Percentiles rank a stretch among this genome's conserved stretches.
Evolutionary conservation across 2,888 invertebrate genomes (phyloP).

Genomic region (Catocala sponsa): DNA sequence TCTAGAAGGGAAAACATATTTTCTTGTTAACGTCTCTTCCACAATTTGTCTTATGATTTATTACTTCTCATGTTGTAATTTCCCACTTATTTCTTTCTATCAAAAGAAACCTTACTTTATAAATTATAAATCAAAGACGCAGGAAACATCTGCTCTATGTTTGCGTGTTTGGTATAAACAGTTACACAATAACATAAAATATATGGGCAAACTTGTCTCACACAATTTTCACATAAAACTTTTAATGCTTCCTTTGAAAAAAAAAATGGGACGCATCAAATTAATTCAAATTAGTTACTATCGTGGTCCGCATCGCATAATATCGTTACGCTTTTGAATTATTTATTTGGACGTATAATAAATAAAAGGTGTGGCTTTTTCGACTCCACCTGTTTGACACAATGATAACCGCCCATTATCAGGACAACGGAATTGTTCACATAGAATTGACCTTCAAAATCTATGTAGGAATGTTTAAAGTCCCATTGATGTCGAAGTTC

Average conservation of each 20-base stretch:
- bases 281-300: constrained; percentile 80
- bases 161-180: constrained; percentile 57
- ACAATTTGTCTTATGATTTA: constrained; percentile 38
- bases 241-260: constrained; percentile 69
- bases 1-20: constrained; percentile 28
- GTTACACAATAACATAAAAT: constrained; percentile 66
- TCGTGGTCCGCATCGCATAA: constrained; percentile 73
- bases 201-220: constrained; percentile 61
- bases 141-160: constrained; percentile 73
- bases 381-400: constrained; percentile 72
- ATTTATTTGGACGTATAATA: constrained; percentile 76
- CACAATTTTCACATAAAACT: constrained; percentile 63
- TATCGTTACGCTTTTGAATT: constrained; percentile 78
- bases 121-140: constrained; percentile 63
- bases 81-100: constrained; percentile 41
- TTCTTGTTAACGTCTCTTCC: constrained; percentile 26
- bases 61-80: constrained; percentile 32
- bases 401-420: constrained; percentile 67
- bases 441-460: constrained; percentile 29
- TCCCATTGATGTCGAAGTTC: constrained; percentile 45
- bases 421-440: constrained; percentile 40
- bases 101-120: constrained; percentile 52
- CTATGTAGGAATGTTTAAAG: constrained; percentile 40
- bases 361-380: constrained; percentile 79
- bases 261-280: constrained; percentile 70